Percentiles rank a stretch among this genome's conserved stretches.
Evolutionary conservation across 2,113 vertebrate genomes (phyloP).

Genomic region (Macquaria ambigua): DNA sequence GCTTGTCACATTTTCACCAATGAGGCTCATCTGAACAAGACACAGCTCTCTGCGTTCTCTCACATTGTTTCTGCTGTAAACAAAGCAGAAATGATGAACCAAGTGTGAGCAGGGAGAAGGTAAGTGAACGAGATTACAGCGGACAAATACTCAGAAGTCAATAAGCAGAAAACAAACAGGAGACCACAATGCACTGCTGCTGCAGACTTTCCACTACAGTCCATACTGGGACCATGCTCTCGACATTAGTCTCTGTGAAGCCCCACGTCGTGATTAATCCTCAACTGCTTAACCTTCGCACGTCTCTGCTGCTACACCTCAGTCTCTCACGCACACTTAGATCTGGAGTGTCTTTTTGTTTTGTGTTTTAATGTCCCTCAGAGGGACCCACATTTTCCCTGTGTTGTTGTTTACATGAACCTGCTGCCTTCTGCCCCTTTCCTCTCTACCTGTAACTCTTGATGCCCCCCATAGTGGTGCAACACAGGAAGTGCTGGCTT

Average conservation of each 20-base stretch:
- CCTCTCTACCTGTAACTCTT: constrained; percentile 1
- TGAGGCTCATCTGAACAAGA: constrained; percentile 16
- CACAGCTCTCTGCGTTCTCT: neutral
- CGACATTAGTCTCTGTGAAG: neutral
- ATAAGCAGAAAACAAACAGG: constrained; percentile 25
- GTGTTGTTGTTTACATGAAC: constrained; percentile 62
- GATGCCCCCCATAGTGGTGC: constrained; percentile 57
- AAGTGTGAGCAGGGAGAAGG: constrained; percentile 1
- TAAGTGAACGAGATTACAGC: constrained; percentile 16
- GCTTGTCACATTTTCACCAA: constrained; percentile 15
- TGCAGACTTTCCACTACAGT: constrained; percentile 13
- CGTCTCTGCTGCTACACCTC: neutral
- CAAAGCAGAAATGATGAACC: constrained; percentile 10
- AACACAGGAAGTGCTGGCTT: constrained; percentile 12
- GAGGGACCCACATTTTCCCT: neutral
- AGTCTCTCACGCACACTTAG: neutral
- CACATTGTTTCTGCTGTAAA: neutral
- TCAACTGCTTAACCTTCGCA: neutral
- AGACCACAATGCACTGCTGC: constrained; percentile 37
- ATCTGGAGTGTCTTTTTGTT: neutral
- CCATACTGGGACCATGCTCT: constrained; percentile 2
- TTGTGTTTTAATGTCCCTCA: constrained; percentile 5
- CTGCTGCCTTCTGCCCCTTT: constrained; percentile 47
- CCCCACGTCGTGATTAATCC: neutral
- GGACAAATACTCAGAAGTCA: constrained; percentile 33